Evolutionary conservation across 2,113 vertebrate genomes (phyloP), one percentile per base, ranked within the genome.

Genomic region (Tragelaphus buxtoni): DNA sequence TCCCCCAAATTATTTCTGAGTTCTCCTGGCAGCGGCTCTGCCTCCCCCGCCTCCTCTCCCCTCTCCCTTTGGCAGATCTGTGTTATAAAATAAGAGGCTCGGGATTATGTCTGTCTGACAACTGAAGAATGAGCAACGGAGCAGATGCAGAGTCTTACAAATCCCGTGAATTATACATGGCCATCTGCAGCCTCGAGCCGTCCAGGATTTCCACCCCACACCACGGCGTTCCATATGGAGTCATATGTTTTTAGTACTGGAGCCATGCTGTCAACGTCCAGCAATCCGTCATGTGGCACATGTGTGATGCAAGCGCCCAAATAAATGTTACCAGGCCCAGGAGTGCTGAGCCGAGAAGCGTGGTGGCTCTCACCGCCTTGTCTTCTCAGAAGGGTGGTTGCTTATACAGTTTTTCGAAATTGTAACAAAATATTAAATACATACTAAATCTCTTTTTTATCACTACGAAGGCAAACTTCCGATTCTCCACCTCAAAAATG

Each of bases 141-240:
- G 97, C 98, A 98, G 98, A 98, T 97, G 98, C 87, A 61, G 82
- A 6, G n/a, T 82, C 97, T 95, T 63, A 79, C 91, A 97, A 94
- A 97, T 7, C 74, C n/a, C 87, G 97, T 98, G 97, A 98, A 98
- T 72, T 97, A 93, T 97, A 87, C 97, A 96, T 97, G 92, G 89
- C 97, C 98, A 98, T 97, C 98, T 98, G 98, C 98, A 97, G 94
- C 97, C 97, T n/a, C 39, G 76, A 60, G 93, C 93, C 88, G 92
- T 91, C 97, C 97, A 97, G 95, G 95, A 95, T 94, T 90, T 61
- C 91, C 94, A 81, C 91, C 96, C 90, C 61, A 72, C 91, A 53
- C 94, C 87, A n/a, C 95, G 45, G 87, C 86, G 84, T 61, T 96
- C 96, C 98, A 97, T 97, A 98, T 98, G 98, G 94, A 96, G 92